These are phyloP conservation scores for Tenualosa thibaudeaui DNA, from an alignment of 2,797 vertebrate species.

Conservation along the genomic window DNA sequence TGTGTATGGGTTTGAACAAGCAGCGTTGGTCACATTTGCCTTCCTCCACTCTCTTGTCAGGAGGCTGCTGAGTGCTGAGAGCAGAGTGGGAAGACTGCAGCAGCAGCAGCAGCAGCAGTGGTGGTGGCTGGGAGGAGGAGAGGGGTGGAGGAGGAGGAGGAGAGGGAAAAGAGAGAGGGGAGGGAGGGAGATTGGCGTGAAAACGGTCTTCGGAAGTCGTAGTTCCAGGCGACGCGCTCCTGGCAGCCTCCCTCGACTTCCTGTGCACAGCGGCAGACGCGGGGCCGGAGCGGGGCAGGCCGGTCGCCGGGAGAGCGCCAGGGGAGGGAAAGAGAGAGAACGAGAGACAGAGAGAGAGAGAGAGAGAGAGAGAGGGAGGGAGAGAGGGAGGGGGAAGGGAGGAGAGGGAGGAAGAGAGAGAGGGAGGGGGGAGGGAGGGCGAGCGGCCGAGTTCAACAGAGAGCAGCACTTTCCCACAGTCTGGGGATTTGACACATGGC, in stretches of 20 bases:
- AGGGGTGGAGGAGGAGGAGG: slow-evolving; percentile 28
- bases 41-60: neutral
- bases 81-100: neutral
- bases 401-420: slow-evolving; percentile 43
- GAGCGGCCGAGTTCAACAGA: slow-evolving; percentile 80
- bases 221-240: slow-evolving; percentile 77
- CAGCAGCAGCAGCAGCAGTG: slow-evolving; percentile 34
- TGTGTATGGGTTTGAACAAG: neutral
- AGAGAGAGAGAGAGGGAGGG: slow-evolving; percentile 53
- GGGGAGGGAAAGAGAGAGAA: slow-evolving; percentile 61
- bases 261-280: slow-evolving; percentile 61
- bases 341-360: slow-evolving; percentile 64
- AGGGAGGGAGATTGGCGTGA: slow-evolving; percentile 68
- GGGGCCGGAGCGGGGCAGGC: slow-evolving; percentile 79
- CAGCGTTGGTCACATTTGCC: neutral
- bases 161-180: neutral
- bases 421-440: slow-evolving; percentile 51
- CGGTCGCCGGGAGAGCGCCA: slow-evolving; percentile 84
- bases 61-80: neutral
- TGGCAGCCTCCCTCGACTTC: slow-evolving; percentile 81
- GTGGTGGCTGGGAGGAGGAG: slow-evolving; percentile 41
- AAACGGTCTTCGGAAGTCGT: slow-evolving; percentile 76
- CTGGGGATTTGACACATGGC: slow-evolving; percentile 97
- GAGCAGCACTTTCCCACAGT: slow-evolving; percentile 99
- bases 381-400: neutral